Conservation (phyloP, 2,888 invertebrate species). For the Sarcophaga caerulescens region DNA sequence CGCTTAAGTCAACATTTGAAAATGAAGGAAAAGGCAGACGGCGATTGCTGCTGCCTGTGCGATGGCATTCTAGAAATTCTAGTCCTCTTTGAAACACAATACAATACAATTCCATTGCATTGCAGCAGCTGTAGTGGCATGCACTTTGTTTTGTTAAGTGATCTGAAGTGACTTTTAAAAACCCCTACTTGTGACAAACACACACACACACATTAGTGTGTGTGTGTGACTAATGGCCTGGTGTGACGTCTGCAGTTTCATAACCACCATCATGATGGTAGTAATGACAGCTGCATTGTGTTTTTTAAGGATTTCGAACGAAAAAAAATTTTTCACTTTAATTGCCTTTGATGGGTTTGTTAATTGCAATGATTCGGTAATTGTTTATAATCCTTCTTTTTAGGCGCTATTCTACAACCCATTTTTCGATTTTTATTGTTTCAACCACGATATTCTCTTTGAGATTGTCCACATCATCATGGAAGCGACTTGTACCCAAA, state of each 20-base stretch:
- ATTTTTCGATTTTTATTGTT: no score
- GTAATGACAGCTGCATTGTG: no score
- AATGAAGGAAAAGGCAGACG: conserved; percentile 12
- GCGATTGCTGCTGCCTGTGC: background rate
- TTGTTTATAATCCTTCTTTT: no score
- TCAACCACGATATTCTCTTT: no score
- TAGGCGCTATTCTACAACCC: no score
- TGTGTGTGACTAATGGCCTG: no score
- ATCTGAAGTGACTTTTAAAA: conserved; percentile 13
- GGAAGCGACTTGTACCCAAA: no score
- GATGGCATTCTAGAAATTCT: conserved; percentile 50
- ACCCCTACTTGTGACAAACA: background rate
- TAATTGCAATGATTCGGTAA: no score
- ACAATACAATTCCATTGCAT: background rate
- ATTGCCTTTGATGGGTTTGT: no score
- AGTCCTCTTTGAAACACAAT: conserved; percentile 18
- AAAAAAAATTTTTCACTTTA: no score
- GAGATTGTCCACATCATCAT: no score
- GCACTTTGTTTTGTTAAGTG: background rate
- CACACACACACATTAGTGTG: background rate
- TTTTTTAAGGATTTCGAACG: no score
- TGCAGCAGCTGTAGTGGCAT: background rate
- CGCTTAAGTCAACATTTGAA: conserved; percentile 8
- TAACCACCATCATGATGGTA: background rate
- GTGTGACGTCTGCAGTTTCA: background rate